Percentiles rank a stretch among this genome's conserved stretches.
Evolutionary conservation across 2,797 vertebrate genomes (phyloP).

Genomic region (Graptemys geographica): DNA sequence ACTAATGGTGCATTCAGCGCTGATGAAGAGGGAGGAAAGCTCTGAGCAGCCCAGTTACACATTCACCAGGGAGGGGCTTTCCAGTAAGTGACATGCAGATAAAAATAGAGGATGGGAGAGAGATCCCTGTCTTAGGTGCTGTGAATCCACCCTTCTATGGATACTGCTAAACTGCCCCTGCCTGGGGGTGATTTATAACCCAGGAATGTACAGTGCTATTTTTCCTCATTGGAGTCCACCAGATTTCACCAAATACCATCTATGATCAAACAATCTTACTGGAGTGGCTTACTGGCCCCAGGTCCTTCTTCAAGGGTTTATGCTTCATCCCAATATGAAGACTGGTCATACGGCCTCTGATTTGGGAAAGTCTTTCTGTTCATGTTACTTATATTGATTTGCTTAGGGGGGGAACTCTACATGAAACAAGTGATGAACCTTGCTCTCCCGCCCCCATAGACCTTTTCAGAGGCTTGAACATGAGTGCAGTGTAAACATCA

Average conservation of each 20-base stretch:
- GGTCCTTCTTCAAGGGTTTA: background rate
- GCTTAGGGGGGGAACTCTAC: background rate
- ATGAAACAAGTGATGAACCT: background rate
- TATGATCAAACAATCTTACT: background rate
- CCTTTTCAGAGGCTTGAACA: background rate
- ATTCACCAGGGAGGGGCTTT: rapidly evolving
- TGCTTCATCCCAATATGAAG: background rate
- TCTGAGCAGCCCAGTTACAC: background rate
- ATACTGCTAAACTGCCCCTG: background rate
- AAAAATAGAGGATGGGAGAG: background rate
- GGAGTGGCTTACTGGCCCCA: background rate
- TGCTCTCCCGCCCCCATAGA: background rate
- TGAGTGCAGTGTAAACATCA: background rate
- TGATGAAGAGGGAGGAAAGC: background rate
- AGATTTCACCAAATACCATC: background rate
- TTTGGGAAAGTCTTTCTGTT: background rate
- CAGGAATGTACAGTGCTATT: background rate
- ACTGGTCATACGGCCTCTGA: background rate
- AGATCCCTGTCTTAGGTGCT: background rate
- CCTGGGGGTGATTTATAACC: background rate
- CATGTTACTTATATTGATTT: rapidly evolving
- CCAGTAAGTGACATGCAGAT: background rate
- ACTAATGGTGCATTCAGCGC: rapidly evolving
- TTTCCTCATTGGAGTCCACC: background rate
- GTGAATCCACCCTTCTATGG: background rate